These are phyloP conservation scores for Pao palembangensis DNA, from an alignment of 2,113 vertebrate species.

Conservation along the genomic window DNA sequence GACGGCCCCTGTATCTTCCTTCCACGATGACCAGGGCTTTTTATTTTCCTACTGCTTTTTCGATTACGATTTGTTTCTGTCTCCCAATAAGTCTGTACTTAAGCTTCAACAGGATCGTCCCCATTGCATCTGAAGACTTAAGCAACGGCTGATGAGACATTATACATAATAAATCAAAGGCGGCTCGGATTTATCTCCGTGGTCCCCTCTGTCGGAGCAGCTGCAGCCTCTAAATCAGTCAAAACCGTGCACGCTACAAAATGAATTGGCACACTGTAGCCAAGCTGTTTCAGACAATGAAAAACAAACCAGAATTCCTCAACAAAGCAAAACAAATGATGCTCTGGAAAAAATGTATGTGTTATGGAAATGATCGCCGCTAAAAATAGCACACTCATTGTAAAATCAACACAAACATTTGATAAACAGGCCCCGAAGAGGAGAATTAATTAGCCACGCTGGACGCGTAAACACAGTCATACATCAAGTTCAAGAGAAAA, in stretches of 20 bases:
- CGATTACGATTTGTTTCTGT: slow-evolving; percentile 36
- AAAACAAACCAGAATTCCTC: slow-evolving; percentile 59
- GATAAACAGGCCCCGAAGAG: slow-evolving; percentile 70
- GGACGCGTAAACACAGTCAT: slow-evolving; percentile 72
- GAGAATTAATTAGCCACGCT: slow-evolving; percentile 72
- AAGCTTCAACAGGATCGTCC: slow-evolving; percentile 56
- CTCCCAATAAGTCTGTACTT: slow-evolving; percentile 52
- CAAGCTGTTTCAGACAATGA: slow-evolving; percentile 36
- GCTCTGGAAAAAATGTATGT: slow-evolving; percentile 44
- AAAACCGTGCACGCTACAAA: slow-evolving; percentile 55
- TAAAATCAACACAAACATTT: slow-evolving; percentile 69
- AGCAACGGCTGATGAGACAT: slow-evolving; percentile 70
- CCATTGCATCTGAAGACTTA: slow-evolving; percentile 59
- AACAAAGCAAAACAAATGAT: slow-evolving; percentile 66
- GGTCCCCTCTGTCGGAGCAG: slow-evolving; percentile 54
- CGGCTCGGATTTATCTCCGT: slow-evolving; percentile 65
- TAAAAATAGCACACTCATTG: slow-evolving; percentile 70
- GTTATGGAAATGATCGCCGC: slow-evolving; percentile 61
- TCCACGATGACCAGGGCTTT: slow-evolving; percentile 26
- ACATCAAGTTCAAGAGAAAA: slow-evolving; percentile 73
- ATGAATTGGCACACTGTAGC: slow-evolving; percentile 61
- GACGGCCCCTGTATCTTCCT: slow-evolving; percentile 27
- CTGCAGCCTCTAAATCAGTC: slow-evolving; percentile 69
- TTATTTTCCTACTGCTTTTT: slow-evolving; percentile 21
- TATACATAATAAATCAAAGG: slow-evolving; percentile 74